Base-by-base conservation (phyloP, 2,888 invertebrate genomes). In the Hirtodrosophila histrioides region DNA sequence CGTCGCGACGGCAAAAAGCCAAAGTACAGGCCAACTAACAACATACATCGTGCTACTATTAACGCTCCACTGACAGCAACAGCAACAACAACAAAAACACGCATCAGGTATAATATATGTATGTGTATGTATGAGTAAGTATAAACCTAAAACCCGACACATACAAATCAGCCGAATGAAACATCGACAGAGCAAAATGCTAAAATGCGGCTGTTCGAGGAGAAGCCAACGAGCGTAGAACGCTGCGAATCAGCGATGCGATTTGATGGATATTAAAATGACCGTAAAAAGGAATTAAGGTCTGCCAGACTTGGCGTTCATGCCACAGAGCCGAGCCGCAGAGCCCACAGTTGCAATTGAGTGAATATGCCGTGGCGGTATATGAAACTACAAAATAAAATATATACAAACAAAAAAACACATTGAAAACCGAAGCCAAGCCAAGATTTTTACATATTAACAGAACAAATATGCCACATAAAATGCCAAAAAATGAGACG, bases 221-320 rank as follows among this genome's bases (percentile, higher is more conserved):
- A 72, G 75, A 83, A 86, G 56, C 67, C 83, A 83, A 75, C 80
- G 70, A 77, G 83, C 88, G 83, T 86, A 82, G 75, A 87, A 87
- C 75, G 69, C 73, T 70, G 84, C 71, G 80, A 90, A 86, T 87
- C 88, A 90, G 88, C 87, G 90, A 88, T 90, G 86, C 90, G 90
- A 88, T 88, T 90, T 90, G 90, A 88, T 91, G 90, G 89, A 89
- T 91, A 91, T 90, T 89, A 90, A 90, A 91, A 90, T 91, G 90
- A 91, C 91, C 91, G 90, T 91, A 91, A 90, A 90, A 90, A 90
- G 90, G 91, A 90, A 90, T 91, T 90, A 90, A 89, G 90, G 90
- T 90, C 91, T 91, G 88, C 66, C 77, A 89, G 90, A 90, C 83
- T 89, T 86, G 73, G 74, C 79, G 70, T 69, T 69, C 75, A 75